Conservation (phyloP, 1,140 invertebrate species). For the Drosophila ficusphila region DNA sequence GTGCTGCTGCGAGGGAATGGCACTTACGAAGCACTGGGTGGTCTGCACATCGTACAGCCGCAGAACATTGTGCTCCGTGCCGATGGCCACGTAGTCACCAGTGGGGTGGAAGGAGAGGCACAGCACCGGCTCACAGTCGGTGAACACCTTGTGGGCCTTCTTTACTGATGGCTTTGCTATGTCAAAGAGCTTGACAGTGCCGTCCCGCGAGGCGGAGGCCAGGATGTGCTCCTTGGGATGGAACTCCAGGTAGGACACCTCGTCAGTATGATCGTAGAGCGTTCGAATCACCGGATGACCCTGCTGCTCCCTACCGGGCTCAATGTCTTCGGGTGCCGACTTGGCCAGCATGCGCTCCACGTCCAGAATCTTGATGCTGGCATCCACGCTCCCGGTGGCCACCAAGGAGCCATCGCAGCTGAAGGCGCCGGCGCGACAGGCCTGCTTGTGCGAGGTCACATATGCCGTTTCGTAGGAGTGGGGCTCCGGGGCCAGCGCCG, state of each 20-base stretch:
- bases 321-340: conserved; percentile 93
- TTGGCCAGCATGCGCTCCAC: conserved; percentile 99
- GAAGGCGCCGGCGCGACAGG: conserved; percentile 97
- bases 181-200: conserved; percentile 98
- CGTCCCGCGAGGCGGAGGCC: conserved; percentile 96
- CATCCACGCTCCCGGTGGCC: conserved; percentile 99
- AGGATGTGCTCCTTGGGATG: conserved; percentile 97
- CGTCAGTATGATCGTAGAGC: conserved; percentile 98
- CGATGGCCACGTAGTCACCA: conserved; percentile 97
- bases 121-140: conserved; percentile 94
- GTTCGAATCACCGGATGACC: conserved; percentile 99
- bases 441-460: conserved; percentile 98
- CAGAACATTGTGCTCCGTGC: conserved; percentile 95
- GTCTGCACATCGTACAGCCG: conserved; percentile 98
- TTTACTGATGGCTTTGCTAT: conserved; percentile 99
- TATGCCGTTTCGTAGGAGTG: conserved; percentile 99
- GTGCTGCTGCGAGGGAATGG: conserved; percentile 96
- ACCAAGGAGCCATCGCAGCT: conserved; percentile 97
- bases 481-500: conserved; percentile 95
- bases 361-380: conserved; percentile 99
- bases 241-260: conserved; percentile 98
- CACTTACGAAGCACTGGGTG: conserved; percentile 97
- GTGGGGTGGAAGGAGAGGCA: conserved; percentile 97
- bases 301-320: conserved; percentile 92
- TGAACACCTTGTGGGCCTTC: conserved; percentile 97